These are phyloP conservation scores for Silurus asotus DNA, from an alignment of 2,113 vertebrate genomes.

Conservation along the genomic window DNA sequence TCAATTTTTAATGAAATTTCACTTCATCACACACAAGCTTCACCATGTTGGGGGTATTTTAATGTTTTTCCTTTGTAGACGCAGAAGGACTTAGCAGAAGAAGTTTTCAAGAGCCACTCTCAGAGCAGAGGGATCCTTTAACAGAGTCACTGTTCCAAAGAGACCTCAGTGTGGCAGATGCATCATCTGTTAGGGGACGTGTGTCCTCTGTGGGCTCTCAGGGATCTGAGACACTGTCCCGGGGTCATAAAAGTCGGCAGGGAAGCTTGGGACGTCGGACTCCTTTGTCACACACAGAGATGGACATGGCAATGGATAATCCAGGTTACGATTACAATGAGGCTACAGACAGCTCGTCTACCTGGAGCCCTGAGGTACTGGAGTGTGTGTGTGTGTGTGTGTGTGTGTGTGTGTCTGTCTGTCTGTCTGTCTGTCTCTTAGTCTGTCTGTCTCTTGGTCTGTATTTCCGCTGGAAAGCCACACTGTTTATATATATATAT, in stretches of 20 bases:
- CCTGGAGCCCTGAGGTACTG: constrained; percentile 87
- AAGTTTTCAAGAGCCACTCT: constrained; percentile 73
- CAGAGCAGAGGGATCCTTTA: constrained; percentile 49
- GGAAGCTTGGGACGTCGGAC: constrained; percentile 57
- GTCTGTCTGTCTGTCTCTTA: too few species aligned
- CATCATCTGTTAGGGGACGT: constrained; percentile 48
- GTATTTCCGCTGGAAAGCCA: too few species aligned
- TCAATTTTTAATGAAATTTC: too few species aligned
- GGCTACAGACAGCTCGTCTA: constrained; percentile 78
- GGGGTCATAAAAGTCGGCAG: constrained; percentile 28
- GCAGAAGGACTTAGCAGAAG: constrained; percentile 72
- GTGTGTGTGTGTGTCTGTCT: background rate
- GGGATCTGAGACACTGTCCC: constrained; percentile 45
- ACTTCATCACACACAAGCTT: background rate
- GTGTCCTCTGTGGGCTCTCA: constrained; percentile 61
- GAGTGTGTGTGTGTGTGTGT: background rate
- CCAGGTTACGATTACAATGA: constrained; percentile 73
- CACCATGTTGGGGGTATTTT: fast-evolving
- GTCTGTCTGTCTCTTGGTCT: too few species aligned
- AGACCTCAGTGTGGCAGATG: background rate
- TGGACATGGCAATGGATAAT: constrained; percentile 64
- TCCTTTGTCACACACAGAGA: constrained; percentile 66
- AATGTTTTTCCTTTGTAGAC: constrained; percentile 62
- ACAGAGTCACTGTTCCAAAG: constrained; percentile 38
- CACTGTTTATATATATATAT: too few species aligned